Evolutionary conservation across 2,888 invertebrate species (phyloP), one percentile per base, ranked within the genome.

Genomic region (Troglohyphantes excavatus): DNA sequence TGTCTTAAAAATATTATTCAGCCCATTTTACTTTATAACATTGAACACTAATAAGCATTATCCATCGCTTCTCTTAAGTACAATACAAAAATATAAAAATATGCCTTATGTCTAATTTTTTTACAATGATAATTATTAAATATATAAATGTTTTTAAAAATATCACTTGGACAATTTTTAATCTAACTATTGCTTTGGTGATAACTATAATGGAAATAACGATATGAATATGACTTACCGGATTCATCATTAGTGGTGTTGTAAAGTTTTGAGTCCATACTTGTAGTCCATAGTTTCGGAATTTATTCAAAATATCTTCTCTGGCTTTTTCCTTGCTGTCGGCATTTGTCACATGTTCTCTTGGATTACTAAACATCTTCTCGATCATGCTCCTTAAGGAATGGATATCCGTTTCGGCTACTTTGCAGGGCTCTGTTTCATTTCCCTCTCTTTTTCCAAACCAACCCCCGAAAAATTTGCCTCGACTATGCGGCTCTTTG

Each of bases 181-280:
- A n/a, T n/a, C n/a, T n/a, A n/a, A n/a, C n/a, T n/a, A n/a, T n/a
- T n/a, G n/a, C n/a, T n/a, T n/a, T n/a, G n/a, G n/a, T n/a, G n/a
- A n/a, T n/a, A n/a, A n/a, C n/a, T n/a, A n/a, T n/a, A n/a, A n/a
- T n/a, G n/a, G n/a, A n/a, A n/a, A n/a, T n/a, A n/a, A n/a, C n/a
- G n/a, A n/a, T n/a, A 59, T 53, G n/a, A 27, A 23, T 11, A 7
- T 21, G 7, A 81, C 87, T 75, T 81, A 90, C 90, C 27, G 53
- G 33, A 43, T 68, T 63, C n/a, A 53, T 75, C 43, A 85, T 76
- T 1, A 61, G 68, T 19, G 90, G 90, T 29, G 90, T 81, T 29
- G 85, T 81, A 26, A 90, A 90, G 73, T 90, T 90, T 61, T 90
- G 90, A 0, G 90, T 90, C 90, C 90, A 90, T 11, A 90, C 85